Percentiles rank a stretch among this genome's conserved stretches.
phyloP scores from a whole-genome alignment of 2,888 invertebrate genomes.

The Sisyra terminalis region DNA sequence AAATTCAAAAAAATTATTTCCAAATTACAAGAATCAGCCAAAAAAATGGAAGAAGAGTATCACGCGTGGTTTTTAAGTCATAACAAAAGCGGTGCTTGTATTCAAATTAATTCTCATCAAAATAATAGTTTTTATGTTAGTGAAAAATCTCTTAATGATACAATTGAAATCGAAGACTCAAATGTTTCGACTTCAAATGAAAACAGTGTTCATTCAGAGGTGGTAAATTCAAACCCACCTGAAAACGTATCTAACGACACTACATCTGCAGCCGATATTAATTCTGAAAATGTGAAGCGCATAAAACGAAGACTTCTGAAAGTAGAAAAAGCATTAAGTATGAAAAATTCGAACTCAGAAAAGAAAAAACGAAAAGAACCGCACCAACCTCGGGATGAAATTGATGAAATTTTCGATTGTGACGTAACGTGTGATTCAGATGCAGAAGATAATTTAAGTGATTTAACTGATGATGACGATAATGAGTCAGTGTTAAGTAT shows the following conservation, averaged over 20 bases:
- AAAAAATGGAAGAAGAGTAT: too few species aligned
- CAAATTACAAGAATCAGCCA: too few species aligned
- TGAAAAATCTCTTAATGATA: too few species aligned
- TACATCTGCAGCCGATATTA: not conserved
- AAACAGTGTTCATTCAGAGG: too few species aligned
- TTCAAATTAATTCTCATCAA: too few species aligned
- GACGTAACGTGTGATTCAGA: constrained; percentile 9
- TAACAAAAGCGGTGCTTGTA: too few species aligned
- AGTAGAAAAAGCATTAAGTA: not conserved
- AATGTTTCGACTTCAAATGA: not conserved
- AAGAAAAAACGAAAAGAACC: constrained; percentile 7
- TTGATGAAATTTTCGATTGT: constrained; percentile 11
- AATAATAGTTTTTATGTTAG: too few species aligned
- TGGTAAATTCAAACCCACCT: too few species aligned
- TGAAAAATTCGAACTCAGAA: not conserved
- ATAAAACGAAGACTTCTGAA: not conserved
- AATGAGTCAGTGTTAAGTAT: constrained; percentile 7
- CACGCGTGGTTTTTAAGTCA: too few species aligned
- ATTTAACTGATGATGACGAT: constrained; percentile 6
- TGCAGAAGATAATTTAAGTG: constrained; percentile 9
- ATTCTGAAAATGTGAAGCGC: not conserved
- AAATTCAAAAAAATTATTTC: too few species aligned
- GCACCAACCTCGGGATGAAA: constrained; percentile 11
- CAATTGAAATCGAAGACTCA: not conserved
- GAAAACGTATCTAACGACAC: not conserved